phyloP scores from a whole-genome alignment of 2,888 invertebrate genomes.

The Ceraclea dissimilis region DNA sequence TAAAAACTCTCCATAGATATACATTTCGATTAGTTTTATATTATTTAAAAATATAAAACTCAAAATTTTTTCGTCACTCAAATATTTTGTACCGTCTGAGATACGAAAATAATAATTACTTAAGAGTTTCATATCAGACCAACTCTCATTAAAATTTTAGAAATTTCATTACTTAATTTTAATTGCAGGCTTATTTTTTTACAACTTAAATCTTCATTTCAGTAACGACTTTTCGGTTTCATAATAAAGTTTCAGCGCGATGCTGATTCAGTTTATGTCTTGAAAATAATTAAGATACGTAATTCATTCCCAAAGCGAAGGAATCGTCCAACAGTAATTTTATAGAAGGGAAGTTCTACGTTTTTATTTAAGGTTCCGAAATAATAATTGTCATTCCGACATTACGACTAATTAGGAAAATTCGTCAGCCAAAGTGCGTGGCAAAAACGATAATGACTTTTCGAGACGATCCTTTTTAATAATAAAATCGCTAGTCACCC shows the following conservation, averaged over 20 bases:
- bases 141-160: too few relatives aligned
- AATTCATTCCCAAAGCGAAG: background rate
- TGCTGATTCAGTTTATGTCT: slow-evolving; percentile 2
- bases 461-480: slow-evolving; percentile 18
- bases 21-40: too few relatives aligned
- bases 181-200: background rate
- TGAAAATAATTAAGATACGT: slow-evolving; percentile 6
- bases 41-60: too few relatives aligned
- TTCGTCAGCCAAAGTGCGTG: slow-evolving; percentile 15
- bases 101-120: too few relatives aligned
- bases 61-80: too few relatives aligned
- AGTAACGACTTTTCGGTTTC: background rate
- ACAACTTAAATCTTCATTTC: background rate
- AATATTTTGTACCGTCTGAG: too few relatives aligned
- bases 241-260: background rate
- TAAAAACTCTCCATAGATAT: too few relatives aligned
- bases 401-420: slow-evolving; percentile 18
- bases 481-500: slow-evolving; percentile 6
- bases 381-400: slow-evolving; percentile 1
- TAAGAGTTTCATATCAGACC: too few relatives aligned
- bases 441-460: slow-evolving; percentile 14
- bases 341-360: background rate
- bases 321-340: background rate
- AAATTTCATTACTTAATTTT: too few relatives aligned
- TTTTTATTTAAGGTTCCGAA: slow-evolving; percentile 3